phyloP scores from a whole-genome alignment of 2,797 vertebrate genomes.

The Micromesistius poutassou region DNA sequence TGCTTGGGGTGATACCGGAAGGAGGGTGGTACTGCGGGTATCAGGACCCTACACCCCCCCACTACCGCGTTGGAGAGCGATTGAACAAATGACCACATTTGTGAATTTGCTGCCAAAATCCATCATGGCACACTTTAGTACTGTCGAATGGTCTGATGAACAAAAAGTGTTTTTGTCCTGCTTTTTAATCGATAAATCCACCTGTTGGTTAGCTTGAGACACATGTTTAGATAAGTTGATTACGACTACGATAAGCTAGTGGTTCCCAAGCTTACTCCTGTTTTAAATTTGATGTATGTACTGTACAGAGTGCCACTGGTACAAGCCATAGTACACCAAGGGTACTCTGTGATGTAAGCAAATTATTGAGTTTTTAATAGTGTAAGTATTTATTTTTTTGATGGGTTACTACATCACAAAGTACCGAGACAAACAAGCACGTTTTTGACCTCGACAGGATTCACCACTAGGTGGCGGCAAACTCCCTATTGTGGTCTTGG shows the following conservation, averaged over 20 bases:
- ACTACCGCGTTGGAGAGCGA: not conserved
- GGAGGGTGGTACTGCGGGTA: no score
- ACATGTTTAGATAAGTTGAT: not conserved
- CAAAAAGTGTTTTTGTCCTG: not conserved
- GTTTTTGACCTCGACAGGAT: constrained; percentile 1
- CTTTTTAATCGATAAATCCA: not conserved
- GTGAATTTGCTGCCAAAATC: not conserved
- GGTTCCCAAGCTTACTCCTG: not conserved
- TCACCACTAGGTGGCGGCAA: not conserved
- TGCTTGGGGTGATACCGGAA: not conserved
- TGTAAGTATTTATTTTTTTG: not conserved
- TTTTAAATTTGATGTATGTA: not conserved
- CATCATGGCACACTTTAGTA: not conserved
- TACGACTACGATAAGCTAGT: not conserved
- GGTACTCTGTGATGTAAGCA: constrained; percentile 5
- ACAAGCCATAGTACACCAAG: constrained; percentile 7
- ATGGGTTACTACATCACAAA: not conserved
- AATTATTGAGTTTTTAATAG: constrained; percentile 1
- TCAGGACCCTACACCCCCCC: not conserved
- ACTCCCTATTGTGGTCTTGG: not conserved
- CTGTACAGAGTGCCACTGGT: not conserved
- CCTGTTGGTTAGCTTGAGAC: not conserved
- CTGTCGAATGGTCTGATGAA: not conserved
- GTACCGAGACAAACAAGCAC: constrained; percentile 4
- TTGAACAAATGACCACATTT: not conserved